These are phyloP conservation scores for Galagoides demidoff DNA, from an alignment of 2,797 vertebrate genomes.

Conservation along the genomic window DNA sequence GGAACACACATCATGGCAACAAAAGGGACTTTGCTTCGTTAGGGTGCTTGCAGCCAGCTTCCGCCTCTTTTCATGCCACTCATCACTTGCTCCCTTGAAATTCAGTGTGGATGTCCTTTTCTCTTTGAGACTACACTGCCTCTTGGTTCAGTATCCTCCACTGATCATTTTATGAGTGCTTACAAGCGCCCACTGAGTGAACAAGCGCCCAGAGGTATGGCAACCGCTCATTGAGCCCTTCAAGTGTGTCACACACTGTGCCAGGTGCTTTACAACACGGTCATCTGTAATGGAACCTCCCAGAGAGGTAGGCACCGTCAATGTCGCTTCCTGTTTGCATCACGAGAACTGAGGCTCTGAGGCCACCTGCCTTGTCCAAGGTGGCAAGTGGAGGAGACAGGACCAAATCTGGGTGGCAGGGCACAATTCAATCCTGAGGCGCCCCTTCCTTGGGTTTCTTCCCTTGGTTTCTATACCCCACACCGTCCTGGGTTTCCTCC, in stretches of 20 bases:
- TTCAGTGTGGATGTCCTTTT: neutral
- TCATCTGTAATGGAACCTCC: accelerated
- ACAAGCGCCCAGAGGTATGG: neutral
- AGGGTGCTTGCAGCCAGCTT: neutral
- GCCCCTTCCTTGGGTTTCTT: neutral
- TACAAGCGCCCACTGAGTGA: neutral
- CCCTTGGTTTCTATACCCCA: neutral
- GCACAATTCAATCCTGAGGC: neutral
- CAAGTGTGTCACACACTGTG: accelerated
- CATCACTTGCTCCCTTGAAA: neutral
- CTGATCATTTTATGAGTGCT: neutral
- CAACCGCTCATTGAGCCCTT: neutral
- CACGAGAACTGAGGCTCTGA: neutral
- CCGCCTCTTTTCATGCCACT: neutral
- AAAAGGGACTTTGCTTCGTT: neutral
- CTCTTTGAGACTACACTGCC: neutral
- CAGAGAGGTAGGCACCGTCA: neutral
- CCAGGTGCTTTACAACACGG: neutral
- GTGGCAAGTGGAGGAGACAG: neutral
- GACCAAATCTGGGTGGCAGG: neutral
- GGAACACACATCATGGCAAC: neutral
- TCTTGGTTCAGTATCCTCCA: neutral
- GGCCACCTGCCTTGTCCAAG: neutral
- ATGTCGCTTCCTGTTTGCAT: neutral
- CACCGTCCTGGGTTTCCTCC: neutral